phyloP scores from a whole-genome alignment of 2,888 invertebrate genomes.

The Folsomia manolachei region DNA sequence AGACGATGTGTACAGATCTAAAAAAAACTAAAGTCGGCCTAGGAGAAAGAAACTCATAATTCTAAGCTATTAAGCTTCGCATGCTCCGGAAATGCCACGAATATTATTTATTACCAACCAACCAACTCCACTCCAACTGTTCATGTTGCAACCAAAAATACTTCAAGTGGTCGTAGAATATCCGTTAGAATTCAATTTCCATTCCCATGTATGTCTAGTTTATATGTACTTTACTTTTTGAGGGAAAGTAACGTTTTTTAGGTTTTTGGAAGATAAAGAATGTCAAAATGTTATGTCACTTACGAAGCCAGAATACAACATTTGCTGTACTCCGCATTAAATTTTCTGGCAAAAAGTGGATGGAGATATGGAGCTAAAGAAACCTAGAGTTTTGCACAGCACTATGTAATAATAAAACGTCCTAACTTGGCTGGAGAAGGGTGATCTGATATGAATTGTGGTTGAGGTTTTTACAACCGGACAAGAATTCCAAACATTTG shows the following conservation, averaged over 20 bases:
- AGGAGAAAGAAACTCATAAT: constrained; percentile 19
- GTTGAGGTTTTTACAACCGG: background rate
- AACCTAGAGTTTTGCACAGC: too few species aligned
- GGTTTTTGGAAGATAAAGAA: background rate
- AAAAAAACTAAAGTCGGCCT: too few species aligned
- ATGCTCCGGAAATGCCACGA: constrained; percentile 1
- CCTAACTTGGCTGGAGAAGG: too few species aligned
- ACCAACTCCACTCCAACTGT: background rate
- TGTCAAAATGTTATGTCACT: background rate
- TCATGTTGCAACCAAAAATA: too few species aligned
- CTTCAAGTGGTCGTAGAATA: background rate
- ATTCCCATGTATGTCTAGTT: background rate
- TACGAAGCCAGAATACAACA: background rate
- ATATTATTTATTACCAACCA: constrained; percentile 3
- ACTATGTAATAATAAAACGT: too few species aligned
- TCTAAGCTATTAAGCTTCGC: constrained; percentile 11
- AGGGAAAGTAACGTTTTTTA: too few species aligned
- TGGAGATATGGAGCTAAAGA: too few species aligned
- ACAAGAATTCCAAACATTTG: background rate
- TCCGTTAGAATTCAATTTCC: background rate
- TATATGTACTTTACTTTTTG: too few species aligned
- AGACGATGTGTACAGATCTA: too few species aligned
- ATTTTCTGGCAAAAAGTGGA: background rate
- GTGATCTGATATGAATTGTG: too few species aligned
- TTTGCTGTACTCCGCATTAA: background rate